Conservation (phyloP, 1,140 invertebrate genomes). For the Musca vetustissima region DNA sequence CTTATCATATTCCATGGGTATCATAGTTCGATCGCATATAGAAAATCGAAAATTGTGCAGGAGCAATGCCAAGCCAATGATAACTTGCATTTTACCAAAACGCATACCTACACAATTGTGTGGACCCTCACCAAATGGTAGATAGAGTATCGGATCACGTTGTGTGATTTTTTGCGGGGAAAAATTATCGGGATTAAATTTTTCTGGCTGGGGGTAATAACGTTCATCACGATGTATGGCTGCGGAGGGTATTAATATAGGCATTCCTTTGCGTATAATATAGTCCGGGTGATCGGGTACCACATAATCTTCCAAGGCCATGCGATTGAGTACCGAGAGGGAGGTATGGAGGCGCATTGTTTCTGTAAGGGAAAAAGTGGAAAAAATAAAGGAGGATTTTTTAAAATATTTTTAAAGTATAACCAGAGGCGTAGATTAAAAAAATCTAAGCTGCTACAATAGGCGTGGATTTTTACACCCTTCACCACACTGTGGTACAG, state of each 20-base stretch:
- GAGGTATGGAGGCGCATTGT: conserved; percentile 59
- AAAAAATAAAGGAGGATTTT: no score
- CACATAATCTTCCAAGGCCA: conserved; percentile 12
- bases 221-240: conserved; percentile 62
- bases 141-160: conserved; percentile 59
- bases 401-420: no score
- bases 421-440: no score
- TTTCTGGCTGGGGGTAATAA: conserved; percentile 61
- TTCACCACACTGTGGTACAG: no score
- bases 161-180: conserved; percentile 52
- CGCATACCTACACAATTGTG: conserved; percentile 58
- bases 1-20: background rate
- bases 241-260: conserved; percentile 60
- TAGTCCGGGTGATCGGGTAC: conserved; percentile 57
- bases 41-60: conserved; percentile 28
- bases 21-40: conserved; percentile 24
- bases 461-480: no score
- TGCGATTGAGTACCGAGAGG: conserved; percentile 44
- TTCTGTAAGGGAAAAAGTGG: conserved; percentile 41
- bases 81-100: conserved; percentile 54
- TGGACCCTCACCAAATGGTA: conserved; percentile 66
- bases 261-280: conserved; percentile 62
- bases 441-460: no score
- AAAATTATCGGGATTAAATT: conserved; percentile 65
- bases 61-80: conserved; percentile 40